Conservation (phyloP, 2,113 vertebrate genomes). For the Protomyctophum bolini region DNA sequence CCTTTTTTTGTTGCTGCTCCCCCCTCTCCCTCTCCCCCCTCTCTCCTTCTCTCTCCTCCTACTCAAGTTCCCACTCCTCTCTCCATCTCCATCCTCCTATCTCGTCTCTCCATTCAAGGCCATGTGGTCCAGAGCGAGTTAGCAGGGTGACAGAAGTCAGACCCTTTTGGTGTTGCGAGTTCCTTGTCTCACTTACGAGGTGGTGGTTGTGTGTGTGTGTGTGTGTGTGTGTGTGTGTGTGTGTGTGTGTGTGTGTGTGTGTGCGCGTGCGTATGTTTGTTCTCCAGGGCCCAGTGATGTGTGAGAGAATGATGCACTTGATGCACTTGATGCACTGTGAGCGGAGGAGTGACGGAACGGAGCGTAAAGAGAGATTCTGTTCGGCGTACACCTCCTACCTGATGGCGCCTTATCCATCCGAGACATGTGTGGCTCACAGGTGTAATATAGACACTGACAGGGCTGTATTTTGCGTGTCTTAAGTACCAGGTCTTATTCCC, state of each 20-base stretch:
- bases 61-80: background rate
- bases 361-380: constrained; percentile 52
- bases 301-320: constrained; percentile 79
- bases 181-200: constrained; percentile 74
- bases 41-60: constrained; percentile 54
- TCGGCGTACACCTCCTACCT: constrained; percentile 70
- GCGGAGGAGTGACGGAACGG: constrained; percentile 62
- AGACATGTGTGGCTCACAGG: constrained; percentile 16
- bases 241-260: constrained; percentile 15
- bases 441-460: too few relatives aligned
- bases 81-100: constrained; percentile 44
- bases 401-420: constrained; percentile 44
- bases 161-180: constrained; percentile 70
- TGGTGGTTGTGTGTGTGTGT: constrained; percentile 39
- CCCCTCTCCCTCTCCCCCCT: constrained; percentile 27
- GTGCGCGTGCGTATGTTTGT: constrained; percentile 34
- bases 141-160: constrained; percentile 73
- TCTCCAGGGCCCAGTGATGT: constrained; percentile 76
- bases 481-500: too few relatives aligned
- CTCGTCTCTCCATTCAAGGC: constrained; percentile 52
- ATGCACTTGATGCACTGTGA: constrained; percentile 78
- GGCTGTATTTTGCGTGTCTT: too few relatives aligned
- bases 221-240: constrained; percentile 29
- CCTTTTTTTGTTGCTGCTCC: constrained; percentile 56
- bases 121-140: constrained; percentile 68